Evolutionary conservation across 2,888 invertebrate species (phyloP).

Genomic region (Diarsia dahlii): DNA sequence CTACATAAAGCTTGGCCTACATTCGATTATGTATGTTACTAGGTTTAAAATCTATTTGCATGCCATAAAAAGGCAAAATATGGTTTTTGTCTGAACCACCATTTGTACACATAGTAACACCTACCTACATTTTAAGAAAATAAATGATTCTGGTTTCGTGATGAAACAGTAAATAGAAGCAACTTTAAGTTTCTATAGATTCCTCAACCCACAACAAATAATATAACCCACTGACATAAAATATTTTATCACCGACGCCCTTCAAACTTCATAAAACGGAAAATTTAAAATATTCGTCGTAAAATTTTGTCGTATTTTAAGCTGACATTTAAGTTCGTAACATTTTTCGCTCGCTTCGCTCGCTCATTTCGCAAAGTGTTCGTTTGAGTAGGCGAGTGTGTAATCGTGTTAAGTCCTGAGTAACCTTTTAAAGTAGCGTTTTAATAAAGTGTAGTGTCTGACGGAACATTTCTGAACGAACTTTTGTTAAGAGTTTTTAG

Average conservation of each 20-base stretch:
- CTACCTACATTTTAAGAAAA: too few relatives aligned
- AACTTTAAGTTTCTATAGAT: not conserved
- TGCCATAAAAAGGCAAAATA: too few relatives aligned
- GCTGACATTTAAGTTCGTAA: conserved; percentile 59
- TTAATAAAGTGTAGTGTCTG: conserved; percentile 37
- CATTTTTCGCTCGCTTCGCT: conserved; percentile 41
- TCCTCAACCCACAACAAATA: conserved; percentile 12
- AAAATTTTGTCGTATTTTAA: conserved; percentile 58
- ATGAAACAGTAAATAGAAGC: not conserved
- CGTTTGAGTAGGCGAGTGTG: conserved; percentile 37
- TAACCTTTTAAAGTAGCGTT: conserved; percentile 37
- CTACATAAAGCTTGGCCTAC: too few relatives aligned
- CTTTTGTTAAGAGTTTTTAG: not conserved
- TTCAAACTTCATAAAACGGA: conserved; percentile 36
- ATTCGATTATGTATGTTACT: too few relatives aligned
- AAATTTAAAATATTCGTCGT: conserved; percentile 36
- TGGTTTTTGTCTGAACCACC: too few relatives aligned
- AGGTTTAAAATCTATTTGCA: too few relatives aligned
- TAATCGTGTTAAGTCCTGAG: conserved; percentile 47
- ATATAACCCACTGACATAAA: conserved; percentile 4
- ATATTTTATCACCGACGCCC: conserved; percentile 8
- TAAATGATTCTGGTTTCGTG: too few relatives aligned
- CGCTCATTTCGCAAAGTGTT: conserved; percentile 26
- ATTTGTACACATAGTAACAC: too few relatives aligned
- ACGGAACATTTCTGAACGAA: conserved; percentile 9